These are phyloP conservation scores for Chelonoidis abingdonii DNA, from an alignment of 2,113 vertebrate species.

Conservation along the genomic window DNA sequence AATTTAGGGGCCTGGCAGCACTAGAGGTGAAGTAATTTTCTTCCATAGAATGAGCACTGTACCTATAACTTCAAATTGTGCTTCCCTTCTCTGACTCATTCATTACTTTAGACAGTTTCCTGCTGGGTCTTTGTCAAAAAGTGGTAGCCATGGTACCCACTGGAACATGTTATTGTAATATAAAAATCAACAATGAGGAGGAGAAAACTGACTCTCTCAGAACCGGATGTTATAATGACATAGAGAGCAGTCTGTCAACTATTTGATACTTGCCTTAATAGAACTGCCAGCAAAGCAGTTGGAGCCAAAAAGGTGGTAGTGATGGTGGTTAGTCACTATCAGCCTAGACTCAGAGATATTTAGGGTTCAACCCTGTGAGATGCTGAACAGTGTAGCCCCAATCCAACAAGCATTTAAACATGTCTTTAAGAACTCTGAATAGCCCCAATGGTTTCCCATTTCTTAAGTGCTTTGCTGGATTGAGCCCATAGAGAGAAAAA, in stretches of 20 bases:
- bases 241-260: background rate
- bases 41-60: background rate
- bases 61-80: background rate
- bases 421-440: background rate
- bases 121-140: background rate
- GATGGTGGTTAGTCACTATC: background rate
- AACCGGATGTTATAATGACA: background rate
- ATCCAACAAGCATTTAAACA: background rate
- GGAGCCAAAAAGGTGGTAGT: background rate
- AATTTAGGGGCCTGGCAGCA: background rate
- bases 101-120: background rate
- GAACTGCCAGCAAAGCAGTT: background rate
- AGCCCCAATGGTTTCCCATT: fast-evolving
- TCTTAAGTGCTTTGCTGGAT: fast-evolving
- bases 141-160: background rate
- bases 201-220: constrained; percentile 13
- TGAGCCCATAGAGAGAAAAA: background rate
- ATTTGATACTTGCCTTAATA: background rate
- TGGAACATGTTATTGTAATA: background rate
- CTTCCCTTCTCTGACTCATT: constrained; percentile 28
- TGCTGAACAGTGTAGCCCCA: fast-evolving
- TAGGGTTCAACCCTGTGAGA: background rate
- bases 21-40: background rate
- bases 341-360: background rate
- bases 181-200: background rate